Percentiles rank a stretch among this genome's conserved stretches.
Conservation (phyloP, 1,140 invertebrate genomes). For the Lepidurus arcticus region DNA sequence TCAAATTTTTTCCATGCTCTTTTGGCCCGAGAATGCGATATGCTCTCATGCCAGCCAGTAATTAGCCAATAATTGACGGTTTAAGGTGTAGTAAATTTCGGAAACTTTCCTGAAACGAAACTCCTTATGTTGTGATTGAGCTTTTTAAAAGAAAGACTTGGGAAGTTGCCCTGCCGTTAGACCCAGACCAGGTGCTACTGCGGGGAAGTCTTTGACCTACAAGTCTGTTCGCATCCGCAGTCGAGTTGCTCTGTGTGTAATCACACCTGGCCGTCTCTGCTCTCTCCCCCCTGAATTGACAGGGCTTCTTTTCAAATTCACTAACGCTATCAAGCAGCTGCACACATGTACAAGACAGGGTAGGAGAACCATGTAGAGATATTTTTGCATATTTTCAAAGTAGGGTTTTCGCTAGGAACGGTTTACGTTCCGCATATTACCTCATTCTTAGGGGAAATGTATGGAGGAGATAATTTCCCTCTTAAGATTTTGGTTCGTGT, state of each 20-base stretch:
- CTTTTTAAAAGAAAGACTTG: neutral
- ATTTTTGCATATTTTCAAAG: neutral
- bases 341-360: neutral
- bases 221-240: slow-evolving; percentile 2
- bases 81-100: neutral
- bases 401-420: neutral
- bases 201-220: slow-evolving; percentile 11
- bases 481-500: neutral
- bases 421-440: too few species aligned
- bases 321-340: slow-evolving; percentile 3
- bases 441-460: neutral
- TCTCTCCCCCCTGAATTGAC: neutral
- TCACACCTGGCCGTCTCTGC: neutral
- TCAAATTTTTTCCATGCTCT: slow-evolving; percentile 6
- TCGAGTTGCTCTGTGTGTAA: neutral
- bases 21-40: neutral
- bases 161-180: neutral
- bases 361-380: neutral
- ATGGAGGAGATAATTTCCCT: neutral
- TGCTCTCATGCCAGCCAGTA: neutral
- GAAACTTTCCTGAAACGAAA: neutral
- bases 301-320: neutral
- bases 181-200: neutral
- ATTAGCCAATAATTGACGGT: neutral
- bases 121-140: neutral